Base-by-base conservation (phyloP, 1,140 invertebrate species). In the Vollenhovia emeryi region DNA sequence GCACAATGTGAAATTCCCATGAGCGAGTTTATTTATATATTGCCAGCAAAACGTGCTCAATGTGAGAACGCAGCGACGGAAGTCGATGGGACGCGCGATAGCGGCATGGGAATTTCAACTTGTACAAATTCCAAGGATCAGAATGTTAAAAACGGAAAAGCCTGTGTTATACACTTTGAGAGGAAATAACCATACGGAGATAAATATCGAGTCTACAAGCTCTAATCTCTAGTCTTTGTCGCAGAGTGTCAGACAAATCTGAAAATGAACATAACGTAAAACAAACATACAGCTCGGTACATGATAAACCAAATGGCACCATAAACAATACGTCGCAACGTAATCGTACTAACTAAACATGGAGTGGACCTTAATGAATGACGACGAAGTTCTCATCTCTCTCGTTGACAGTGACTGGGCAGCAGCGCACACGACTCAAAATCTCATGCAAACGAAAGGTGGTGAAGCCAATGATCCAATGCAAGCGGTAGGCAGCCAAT, bases 271-370 rank as follows among this genome's bases (percentile, higher is more conserved):
- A 68, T 8, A 71, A 43, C 30, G 21, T 48, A 30, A 87, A 89
- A 64, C 50, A 36, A 78, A 68, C n/a, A n/a, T n/a, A n/a, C 15
- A 60, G n/a, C 21, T 27, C 45, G 18, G 13, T 50, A 55, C 15
- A 55, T 66, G 74, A 83, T 45, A 85, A 84, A 66, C 24, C 43
- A 60, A 80, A 80, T 30, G 11, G 43, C 24, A 36, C 30, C 45
- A 55, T 66, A 64, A 84, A 80, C 21, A 18, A 80, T 89, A 86
- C 86, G 84, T 91, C 66, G 89, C 91, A 93, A 93, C 89, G 89
- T 71, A 92, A 91, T 87, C 71, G 84, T 87, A 92, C 84, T 84
- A 94, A 93, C 88, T 87, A 55, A 93, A 93, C 66, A 90, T 88
- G 89, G 79, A 91, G 90, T 91, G 86, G 87, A 89, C 69, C 74